A percentile compares a stretch with the other conserved stretches of the same genome.
phyloP scores from a whole-genome alignment of 2,888 invertebrate genomes.

The Dryomyza anilis region DNA sequence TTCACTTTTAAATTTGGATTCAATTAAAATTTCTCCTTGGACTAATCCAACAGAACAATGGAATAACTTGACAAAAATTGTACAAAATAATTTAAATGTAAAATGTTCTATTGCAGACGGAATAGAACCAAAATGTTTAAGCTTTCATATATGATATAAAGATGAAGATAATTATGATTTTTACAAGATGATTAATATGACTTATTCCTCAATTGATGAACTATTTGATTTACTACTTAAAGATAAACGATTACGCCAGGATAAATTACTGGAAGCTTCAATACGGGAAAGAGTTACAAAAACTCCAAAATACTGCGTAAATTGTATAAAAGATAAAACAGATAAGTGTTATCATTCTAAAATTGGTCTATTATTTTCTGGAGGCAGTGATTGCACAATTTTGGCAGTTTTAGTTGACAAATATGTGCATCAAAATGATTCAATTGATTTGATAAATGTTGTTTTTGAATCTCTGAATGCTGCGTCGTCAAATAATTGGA shows the following conservation, averaged over 20 bases:
- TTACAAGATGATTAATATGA: slow-evolving; percentile 33
- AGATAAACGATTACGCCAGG: slow-evolving; percentile 40
- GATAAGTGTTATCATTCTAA: slow-evolving; percentile 68
- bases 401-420: slow-evolving; percentile 80
- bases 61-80: background rate
- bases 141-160: background rate
- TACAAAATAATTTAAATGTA: slow-evolving; percentile 31
- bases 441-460: slow-evolving; percentile 94
- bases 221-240: slow-evolving; percentile 61
- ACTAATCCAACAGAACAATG: slow-evolving; percentile 22
- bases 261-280: slow-evolving; percentile 65
- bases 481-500: slow-evolving; percentile 62
- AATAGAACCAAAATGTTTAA: slow-evolving; percentile 38
- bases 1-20: slow-evolving; percentile 11
- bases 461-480: slow-evolving; percentile 69
- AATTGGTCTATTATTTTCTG: slow-evolving; percentile 89
- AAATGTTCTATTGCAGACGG: slow-evolving; percentile 28
- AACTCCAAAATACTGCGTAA: slow-evolving; percentile 69
- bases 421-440: slow-evolving; percentile 68
- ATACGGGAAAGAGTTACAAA: slow-evolving; percentile 66
- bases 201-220: slow-evolving; percentile 13
- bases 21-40: slow-evolving; percentile 59
- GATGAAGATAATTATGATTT: slow-evolving; percentile 41
- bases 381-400: slow-evolving; percentile 94
- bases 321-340: slow-evolving; percentile 61